A percentile compares a stretch with the other conserved stretches of the same genome.
Conservation (phyloP, 1,140 invertebrate species). For the Pachypeltis micranthus region DNA sequence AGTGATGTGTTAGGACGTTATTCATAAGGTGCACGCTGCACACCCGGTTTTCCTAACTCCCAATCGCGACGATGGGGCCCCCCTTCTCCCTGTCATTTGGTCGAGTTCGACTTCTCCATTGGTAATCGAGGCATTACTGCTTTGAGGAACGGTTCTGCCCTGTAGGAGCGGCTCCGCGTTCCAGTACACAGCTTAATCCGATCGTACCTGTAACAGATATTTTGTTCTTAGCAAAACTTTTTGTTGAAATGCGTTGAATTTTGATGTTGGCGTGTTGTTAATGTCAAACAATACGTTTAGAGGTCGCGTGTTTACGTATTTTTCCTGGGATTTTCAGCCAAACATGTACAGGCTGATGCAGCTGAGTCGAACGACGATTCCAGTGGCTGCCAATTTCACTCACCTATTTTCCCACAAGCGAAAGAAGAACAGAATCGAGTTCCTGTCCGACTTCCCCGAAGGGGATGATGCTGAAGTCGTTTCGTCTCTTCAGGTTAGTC, state of each 20-base stretch:
- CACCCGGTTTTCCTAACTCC: too few relatives aligned
- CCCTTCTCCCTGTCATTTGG: too few relatives aligned
- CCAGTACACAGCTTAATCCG: too few relatives aligned
- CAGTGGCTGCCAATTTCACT: slow-evolving; percentile 61
- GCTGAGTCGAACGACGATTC: slow-evolving; percentile 63
- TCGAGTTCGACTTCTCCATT: too few relatives aligned
- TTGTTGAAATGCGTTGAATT: too few relatives aligned
- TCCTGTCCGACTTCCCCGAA: slow-evolving; percentile 77
- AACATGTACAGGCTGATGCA: slow-evolving; percentile 84
- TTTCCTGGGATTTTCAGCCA: slow-evolving; percentile 53
- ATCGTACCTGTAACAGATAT: too few relatives aligned
- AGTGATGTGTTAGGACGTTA: not conserved
- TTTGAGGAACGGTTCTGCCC: too few relatives aligned
- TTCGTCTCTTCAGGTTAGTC: slow-evolving; percentile 59
- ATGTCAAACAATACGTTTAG: not conserved
- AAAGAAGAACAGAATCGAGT: slow-evolving; percentile 71
- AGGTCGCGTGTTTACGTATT: not conserved
- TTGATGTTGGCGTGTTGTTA: too few relatives aligned
- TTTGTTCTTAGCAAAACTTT: not conserved
- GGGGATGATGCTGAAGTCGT: slow-evolving; percentile 80
- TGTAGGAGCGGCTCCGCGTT: too few relatives aligned
- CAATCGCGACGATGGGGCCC: too few relatives aligned
- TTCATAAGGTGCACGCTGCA: too few relatives aligned
- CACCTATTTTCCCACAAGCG: slow-evolving; percentile 63
- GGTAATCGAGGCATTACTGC: too few relatives aligned